Evolutionary conservation across 2,113 vertebrate species (phyloP).

Genomic region (Rhegmatorhina hoffmannsi): DNA sequence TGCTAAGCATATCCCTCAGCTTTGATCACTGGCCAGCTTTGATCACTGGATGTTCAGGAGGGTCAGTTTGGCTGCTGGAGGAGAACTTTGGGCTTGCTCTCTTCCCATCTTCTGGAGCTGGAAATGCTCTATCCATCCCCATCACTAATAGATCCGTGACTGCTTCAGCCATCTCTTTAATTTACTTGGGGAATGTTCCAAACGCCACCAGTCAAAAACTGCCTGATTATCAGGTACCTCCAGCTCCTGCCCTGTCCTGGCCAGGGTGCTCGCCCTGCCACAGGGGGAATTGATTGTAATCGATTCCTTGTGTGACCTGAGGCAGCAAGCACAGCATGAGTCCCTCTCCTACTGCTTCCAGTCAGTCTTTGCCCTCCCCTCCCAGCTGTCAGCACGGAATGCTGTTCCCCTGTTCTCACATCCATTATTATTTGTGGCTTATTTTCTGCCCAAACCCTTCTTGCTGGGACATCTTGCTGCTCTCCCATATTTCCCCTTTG

Average conservation of each 20-base stretch:
- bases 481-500: background rate
- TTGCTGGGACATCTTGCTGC: background rate
- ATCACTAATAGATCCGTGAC: background rate
- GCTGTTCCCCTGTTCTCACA: background rate
- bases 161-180: background rate
- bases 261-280: background rate
- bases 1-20: background rate
- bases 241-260: background rate
- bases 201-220: background rate
- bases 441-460: background rate
- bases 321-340: background rate
- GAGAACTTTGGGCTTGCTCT: background rate
- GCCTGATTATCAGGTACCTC: background rate
- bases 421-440: background rate
- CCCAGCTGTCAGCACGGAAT: background rate
- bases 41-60: background rate
- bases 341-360: background rate
- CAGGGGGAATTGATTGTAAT: background rate
- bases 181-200: background rate
- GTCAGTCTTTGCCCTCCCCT: background rate
- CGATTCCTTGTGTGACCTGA: background rate
- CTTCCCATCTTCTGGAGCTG: background rate
- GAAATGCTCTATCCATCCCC: background rate
- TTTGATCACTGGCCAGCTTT: background rate
- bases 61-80: background rate